Evolutionary conservation across 2,113 vertebrate species (phyloP).

Genomic region (Hyperopisus bebe): DNA sequence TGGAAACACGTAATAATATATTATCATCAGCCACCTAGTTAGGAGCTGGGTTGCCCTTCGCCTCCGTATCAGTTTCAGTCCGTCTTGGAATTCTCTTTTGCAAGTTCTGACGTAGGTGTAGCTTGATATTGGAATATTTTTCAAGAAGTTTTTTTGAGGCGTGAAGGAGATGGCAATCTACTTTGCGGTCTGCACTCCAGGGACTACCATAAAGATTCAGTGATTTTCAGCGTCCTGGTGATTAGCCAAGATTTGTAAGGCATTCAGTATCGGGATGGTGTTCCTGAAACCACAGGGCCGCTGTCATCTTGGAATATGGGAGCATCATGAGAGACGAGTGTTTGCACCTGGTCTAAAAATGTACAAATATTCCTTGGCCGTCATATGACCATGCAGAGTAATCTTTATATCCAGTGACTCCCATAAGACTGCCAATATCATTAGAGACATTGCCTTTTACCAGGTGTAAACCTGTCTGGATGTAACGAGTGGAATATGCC

Average conservation of each 20-base stretch:
- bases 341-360: neutral
- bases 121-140: neutral
- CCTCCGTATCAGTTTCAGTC: neutral
- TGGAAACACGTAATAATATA: neutral
- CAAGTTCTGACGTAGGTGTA: neutral
- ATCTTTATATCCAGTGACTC: neutral
- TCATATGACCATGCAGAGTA: neutral
- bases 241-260: neutral
- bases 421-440: neutral
- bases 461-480: neutral
- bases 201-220: neutral
- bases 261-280: neutral
- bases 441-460: neutral
- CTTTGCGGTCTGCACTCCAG: neutral
- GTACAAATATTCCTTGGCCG: neutral
- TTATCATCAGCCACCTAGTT: neutral
- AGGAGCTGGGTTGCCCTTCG: neutral
- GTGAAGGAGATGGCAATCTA: neutral
- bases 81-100: neutral
- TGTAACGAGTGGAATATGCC: neutral
- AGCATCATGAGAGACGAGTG: neutral
- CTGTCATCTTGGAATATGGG: neutral
- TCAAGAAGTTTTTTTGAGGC: neutral
- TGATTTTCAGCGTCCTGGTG: neutral
- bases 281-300: neutral